Conservation (phyloP, 2,888 invertebrate genomes). For the Andrena hattorfiana region DNA sequence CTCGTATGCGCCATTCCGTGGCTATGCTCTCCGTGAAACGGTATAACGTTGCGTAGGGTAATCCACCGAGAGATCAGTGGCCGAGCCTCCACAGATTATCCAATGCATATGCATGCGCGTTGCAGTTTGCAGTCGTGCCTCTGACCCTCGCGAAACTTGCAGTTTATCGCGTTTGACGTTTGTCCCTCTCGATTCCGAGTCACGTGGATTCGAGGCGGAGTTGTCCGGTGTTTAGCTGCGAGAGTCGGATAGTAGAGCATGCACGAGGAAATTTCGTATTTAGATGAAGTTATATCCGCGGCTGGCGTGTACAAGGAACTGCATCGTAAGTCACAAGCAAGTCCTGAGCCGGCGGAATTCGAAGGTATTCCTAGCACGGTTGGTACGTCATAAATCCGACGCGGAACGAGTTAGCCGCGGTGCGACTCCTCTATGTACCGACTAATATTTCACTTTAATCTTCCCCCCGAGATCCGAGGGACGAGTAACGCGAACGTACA, state of each 20-base stretch:
- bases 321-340: slow-evolving; percentile 5
- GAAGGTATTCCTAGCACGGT: slow-evolving; percentile 17
- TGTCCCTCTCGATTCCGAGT: not conserved
- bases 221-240: too few species aligned
- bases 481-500: not conserved
- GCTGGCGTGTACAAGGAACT: not conserved
- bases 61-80: slow-evolving; percentile 7
- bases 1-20: not conserved
- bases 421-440: not conserved
- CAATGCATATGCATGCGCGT: slow-evolving; percentile 28
- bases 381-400: slow-evolving; percentile 8
- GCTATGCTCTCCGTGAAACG: not conserved
- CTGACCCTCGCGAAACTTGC: slow-evolving; percentile 1
- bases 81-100: not conserved
- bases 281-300: not conserved
- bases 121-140: not conserved
- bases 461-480: not conserved
- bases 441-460: slow-evolving; percentile 17
- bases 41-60: not conserved
- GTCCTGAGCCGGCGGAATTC: slow-evolving; percentile 7
- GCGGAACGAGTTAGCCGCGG: not conserved
- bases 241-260: too few species aligned
- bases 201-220: not conserved
- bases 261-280: not conserved
- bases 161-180: not conserved